Evolutionary conservation across 2,888 invertebrate genomes (phyloP).

Genomic region (Idaea biselata): DNA sequence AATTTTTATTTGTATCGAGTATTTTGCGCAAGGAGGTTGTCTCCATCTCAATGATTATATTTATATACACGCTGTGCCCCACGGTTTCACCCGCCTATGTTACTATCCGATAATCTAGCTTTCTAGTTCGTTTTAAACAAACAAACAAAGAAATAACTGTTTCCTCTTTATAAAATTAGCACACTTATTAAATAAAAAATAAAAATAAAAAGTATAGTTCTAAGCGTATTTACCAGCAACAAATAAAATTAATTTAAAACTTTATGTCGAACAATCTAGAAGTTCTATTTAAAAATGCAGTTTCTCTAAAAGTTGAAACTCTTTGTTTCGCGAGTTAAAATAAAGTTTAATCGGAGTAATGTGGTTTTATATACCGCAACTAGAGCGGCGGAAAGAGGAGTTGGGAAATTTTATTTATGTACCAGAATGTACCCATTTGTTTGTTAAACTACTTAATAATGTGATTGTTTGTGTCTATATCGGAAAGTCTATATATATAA

Average conservation of each 20-base stretch:
- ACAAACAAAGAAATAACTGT: too few relatives aligned
- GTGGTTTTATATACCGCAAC: conserved; percentile 4
- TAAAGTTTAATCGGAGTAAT: background rate
- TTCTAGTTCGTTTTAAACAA: too few relatives aligned
- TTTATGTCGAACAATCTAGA: background rate
- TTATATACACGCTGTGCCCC: too few relatives aligned
- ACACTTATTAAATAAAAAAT: too few relatives aligned
- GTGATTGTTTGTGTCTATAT: too few relatives aligned
- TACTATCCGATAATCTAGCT: too few relatives aligned
- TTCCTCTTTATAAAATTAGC: too few relatives aligned
- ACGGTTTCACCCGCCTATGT: too few relatives aligned
- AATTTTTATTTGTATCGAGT: too few relatives aligned
- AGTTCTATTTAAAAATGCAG: background rate
- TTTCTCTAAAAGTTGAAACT: background rate
- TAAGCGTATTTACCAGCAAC: background rate
- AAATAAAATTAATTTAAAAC: background rate
- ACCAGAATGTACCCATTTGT: background rate
- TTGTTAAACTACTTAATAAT: background rate
- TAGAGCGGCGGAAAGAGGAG: background rate
- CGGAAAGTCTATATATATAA: too few relatives aligned
- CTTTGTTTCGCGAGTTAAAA: background rate
- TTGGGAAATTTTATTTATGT: background rate
- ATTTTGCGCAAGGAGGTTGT: too few relatives aligned
- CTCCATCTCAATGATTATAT: too few relatives aligned
- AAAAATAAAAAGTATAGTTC: background rate